Conservation (phyloP, 2,113 vertebrate species). For the Aptenodytes forsteri region DNA sequence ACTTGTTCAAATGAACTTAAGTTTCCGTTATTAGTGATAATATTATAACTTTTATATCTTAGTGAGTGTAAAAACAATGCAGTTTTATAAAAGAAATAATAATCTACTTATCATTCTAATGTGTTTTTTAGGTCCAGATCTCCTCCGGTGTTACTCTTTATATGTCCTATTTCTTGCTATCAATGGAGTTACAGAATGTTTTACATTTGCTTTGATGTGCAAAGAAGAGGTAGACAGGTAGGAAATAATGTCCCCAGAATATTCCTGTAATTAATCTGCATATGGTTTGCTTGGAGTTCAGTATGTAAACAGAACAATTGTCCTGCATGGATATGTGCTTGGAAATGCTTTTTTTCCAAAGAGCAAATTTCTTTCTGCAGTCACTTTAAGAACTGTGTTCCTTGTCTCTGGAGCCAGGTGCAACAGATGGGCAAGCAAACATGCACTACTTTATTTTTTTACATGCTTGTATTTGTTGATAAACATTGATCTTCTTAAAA, state of each 20-base stretch:
- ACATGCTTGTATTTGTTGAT: not conserved
- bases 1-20: not conserved
- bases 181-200: slow-evolving; percentile 95
- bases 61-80: not conserved
- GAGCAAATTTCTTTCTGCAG: not conserved
- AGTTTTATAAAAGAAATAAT: not conserved
- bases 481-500: not conserved
- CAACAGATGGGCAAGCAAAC: not conserved
- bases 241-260: not conserved
- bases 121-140: slow-evolving; percentile 80
- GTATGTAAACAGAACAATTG: not conserved
- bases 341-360: not conserved
- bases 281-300: not conserved
- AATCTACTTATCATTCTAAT: not conserved
- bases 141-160: slow-evolving; percentile 87
- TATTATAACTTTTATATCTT: not conserved
- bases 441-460: not conserved
- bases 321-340: not conserved
- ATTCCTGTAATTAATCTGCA: not conserved
- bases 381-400: not conserved
- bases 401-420: not conserved
- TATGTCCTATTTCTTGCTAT: slow-evolving; percentile 93
- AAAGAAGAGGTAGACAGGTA: slow-evolving; percentile 93
- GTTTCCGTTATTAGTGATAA: not conserved
- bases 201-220: slow-evolving; percentile 94